Evolutionary conservation across 1,140 invertebrate genomes (phyloP), one percentile per base, ranked within the genome.

Genomic region (Magallana angulata): DNA sequence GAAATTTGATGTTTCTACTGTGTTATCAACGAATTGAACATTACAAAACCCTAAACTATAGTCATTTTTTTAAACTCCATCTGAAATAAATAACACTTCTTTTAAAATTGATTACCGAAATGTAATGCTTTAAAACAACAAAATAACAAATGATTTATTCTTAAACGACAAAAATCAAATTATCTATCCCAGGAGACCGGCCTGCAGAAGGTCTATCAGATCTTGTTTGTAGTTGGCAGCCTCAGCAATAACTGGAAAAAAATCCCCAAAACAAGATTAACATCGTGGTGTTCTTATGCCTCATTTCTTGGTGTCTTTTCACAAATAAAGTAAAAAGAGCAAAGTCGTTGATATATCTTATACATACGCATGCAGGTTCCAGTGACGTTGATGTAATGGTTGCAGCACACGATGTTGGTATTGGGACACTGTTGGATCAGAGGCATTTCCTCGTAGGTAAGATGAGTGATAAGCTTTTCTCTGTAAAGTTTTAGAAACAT

Each of bases 401-500:
- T 84, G 62, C 83, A 84, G 11, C 83, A 84, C 8, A 64, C 62
- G 58, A 84, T 84, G 59, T 84, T 60, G 11, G 59, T 16, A n/a
- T 48, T 56, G 12, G 83, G 83, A 84, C 83, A 84, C 30, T 48
- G 59, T 30, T 64, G 30, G 36, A 62, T 84, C 59, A 62, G 30
- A 62, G 83, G 83, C 59, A 84, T 48, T 30, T 62, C 59, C 59
- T 84, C 59, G 18, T 30, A 48, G 4, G 59, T 64, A 24, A 84
- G 30, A 64, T 84, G 62, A 59, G 83, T 84, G 18, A 84, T 84
- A 8, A 84, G n/a, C 9, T 84, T 84, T n/a, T 84, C 83, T 48
- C 83, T 84, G 59, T 62, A 84, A 62, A 12, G 8, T 60, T 48
- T 48, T 5, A 5, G 36, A 48, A 48, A 48, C 36, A 48, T 48